phyloP scores from a whole-genome alignment of 2,888 invertebrate species.

The Hermodice carunculata region DNA sequence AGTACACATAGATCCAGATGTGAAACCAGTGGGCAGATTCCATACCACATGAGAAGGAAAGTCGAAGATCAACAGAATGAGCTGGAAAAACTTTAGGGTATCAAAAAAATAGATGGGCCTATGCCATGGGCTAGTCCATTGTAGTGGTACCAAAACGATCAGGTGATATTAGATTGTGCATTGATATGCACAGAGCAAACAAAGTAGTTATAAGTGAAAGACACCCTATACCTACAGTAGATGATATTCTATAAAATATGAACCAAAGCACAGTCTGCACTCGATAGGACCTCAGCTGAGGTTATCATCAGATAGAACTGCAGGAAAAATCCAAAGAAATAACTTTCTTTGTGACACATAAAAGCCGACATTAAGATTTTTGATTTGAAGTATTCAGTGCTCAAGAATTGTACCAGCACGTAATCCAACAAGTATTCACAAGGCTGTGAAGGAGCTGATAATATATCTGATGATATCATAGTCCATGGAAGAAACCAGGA shows the following conservation, averaged over 20 bases:
- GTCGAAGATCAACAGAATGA: neutral
- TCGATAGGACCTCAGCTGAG: conserved; percentile 19
- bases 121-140: conserved; percentile 37
- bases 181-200: conserved; percentile 36
- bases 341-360: conserved; percentile 17
- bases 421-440: conserved; percentile 14
- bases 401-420: conserved; percentile 22
- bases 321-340: conserved; percentile 12
- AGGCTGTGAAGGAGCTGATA: conserved; percentile 8
- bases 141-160: conserved; percentile 33
- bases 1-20: conserved; percentile 1
- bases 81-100: conserved; percentile 19
- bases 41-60: conserved; percentile 4
- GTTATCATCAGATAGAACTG: conserved; percentile 24
- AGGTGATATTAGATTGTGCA: conserved; percentile 37
- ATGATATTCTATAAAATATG: conserved; percentile 17
- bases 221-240: conserved; percentile 31
- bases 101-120: conserved; percentile 28
- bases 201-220: conserved; percentile 30
- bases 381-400: conserved; percentile 19
- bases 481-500: neutral
- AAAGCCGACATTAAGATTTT: conserved; percentile 16
- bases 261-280: conserved; percentile 5
- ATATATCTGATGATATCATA: conserved; percentile 17
- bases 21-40: conserved; percentile 3